These are phyloP conservation scores for Halictus ligatus DNA, from an alignment of 2,888 invertebrate genomes.

Conservation along the genomic window DNA sequence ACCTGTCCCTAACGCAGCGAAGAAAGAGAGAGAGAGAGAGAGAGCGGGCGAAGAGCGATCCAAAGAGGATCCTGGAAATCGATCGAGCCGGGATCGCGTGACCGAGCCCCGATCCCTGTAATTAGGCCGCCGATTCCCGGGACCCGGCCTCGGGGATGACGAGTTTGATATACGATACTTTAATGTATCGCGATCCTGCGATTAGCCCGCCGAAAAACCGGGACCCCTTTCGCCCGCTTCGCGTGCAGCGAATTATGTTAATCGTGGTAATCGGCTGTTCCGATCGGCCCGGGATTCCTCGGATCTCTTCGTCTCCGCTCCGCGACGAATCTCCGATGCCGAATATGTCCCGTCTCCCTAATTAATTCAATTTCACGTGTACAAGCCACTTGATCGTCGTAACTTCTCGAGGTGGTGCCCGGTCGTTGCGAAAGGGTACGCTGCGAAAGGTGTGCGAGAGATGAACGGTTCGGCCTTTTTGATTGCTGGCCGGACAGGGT, in stretches of 20 bases:
- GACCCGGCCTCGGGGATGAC: conserved; percentile 36
- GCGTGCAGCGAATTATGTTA: conserved; percentile 40
- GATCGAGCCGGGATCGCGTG: conserved; percentile 45
- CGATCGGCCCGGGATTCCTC: conserved; percentile 5
- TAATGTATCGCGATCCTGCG: conserved; percentile 48
- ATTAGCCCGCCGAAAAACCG: conserved; percentile 24
- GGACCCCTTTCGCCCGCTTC: conserved; percentile 6
- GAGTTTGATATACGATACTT: conserved; percentile 60
- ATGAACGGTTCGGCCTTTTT: background rate
- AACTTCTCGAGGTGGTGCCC: background rate
- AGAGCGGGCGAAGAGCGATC: background rate
- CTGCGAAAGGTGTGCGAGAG: conserved; percentile 1
- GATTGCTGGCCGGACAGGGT: background rate
- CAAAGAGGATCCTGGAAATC: conserved; percentile 28
- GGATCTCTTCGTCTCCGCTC: background rate
- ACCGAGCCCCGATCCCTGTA: conserved; percentile 27
- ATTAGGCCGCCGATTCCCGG: conserved; percentile 24
- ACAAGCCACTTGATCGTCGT: background rate
- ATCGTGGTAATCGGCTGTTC: conserved; percentile 27
- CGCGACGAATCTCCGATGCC: background rate
- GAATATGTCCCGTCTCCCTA: background rate
- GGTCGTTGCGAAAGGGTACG: background rate
- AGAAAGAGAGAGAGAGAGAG: background rate
- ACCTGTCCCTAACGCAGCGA: conserved; percentile 55
- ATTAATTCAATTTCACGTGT: conserved; percentile 17